Evolutionary conservation across 2,888 invertebrate species (phyloP).

Genomic region (Elmis aenea): DNA sequence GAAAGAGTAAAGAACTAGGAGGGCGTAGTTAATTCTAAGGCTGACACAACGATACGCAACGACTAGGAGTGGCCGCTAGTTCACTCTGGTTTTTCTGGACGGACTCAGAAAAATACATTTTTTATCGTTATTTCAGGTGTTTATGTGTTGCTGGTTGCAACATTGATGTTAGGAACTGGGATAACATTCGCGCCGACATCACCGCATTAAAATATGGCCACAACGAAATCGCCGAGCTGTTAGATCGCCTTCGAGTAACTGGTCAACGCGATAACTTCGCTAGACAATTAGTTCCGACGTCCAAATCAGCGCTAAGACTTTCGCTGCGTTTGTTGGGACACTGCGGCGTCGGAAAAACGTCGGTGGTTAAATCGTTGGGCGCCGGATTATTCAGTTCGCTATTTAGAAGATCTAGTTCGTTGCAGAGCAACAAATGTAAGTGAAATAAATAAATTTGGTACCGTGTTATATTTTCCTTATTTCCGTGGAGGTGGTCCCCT

Average conservation of each 20-base stretch:
- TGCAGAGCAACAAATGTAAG: conserved; percentile 47
- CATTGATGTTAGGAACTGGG: conserved; percentile 60
- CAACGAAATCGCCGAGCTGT: conserved; percentile 61
- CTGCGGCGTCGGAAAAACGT: conserved; percentile 67
- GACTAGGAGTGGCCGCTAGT: no score
- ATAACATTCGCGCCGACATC: conserved; percentile 69
- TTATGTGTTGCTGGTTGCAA: conserved; percentile 68
- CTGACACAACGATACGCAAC: no score
- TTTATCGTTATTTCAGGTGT: conserved; percentile 46
- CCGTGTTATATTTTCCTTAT: no score
- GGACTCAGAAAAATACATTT: no score
- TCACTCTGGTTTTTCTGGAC: no score
- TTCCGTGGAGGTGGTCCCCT: no score
- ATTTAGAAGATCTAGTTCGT: conserved; percentile 54
- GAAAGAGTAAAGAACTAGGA: no score
- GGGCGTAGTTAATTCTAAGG: no score
- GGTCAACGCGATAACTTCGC: conserved; percentile 42
- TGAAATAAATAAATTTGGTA: conserved; percentile 3
- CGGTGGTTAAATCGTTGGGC: conserved; percentile 61
- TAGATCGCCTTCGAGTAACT: conserved; percentile 60
- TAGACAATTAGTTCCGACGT: conserved; percentile 59
- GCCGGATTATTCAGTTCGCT: conserved; percentile 64
- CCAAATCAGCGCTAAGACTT: conserved; percentile 54
- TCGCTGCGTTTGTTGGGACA: conserved; percentile 68
- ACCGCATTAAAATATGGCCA: conserved; percentile 72